Evolutionary conservation across 2,797 vertebrate genomes (phyloP), one percentile per base, ranked within the genome.

Genomic region (Sandelia bainsii): DNA sequence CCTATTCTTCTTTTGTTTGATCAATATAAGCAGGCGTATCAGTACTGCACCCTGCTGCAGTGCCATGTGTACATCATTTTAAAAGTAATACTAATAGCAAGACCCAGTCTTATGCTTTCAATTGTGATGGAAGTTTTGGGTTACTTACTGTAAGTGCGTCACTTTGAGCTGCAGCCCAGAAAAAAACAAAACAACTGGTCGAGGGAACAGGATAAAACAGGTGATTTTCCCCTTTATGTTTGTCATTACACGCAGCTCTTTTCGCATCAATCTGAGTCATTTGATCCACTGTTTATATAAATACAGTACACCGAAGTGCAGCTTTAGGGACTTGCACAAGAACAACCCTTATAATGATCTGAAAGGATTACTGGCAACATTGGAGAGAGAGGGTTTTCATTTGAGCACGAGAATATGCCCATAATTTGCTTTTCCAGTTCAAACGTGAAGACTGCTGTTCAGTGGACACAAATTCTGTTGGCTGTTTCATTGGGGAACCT

Each of bases 241-340:
- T 42, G 50, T 53, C 23, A 42, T 17, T 23, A 37, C 23, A 48
- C 10, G 42, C 27, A 19, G 9, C 20, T 37, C 34, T 19, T 27
- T 27, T 25, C 34, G n/a, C 48, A 7, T 50, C 45, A 37, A 7
- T 39, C 13, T 1, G 19, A 37, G 3, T 9, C 19, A 50, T 39
- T 13, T 52, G 19, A 42, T 44, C 22, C 19, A 14, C 12, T 62
- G 51, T 57, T 72, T 63, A 48, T 50, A 42, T 40, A 50, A 42
- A 49, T 14, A 39, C 17, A 29, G 27, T 17, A n/a, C 17, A 19
- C 1, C 8, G 32, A 34, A 10, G 32, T 34, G 32, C 14, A 39
- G 46, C 32, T 17, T 32, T n/a, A 14, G 23, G 11, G 22, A 37
- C 20, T 54, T 19, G 37, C 46, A 42, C 16, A 46, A 40, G 17